Evolutionary conservation across 2,797 vertebrate genomes (phyloP).

Genomic region (Hyperoplus immaculatus): DNA sequence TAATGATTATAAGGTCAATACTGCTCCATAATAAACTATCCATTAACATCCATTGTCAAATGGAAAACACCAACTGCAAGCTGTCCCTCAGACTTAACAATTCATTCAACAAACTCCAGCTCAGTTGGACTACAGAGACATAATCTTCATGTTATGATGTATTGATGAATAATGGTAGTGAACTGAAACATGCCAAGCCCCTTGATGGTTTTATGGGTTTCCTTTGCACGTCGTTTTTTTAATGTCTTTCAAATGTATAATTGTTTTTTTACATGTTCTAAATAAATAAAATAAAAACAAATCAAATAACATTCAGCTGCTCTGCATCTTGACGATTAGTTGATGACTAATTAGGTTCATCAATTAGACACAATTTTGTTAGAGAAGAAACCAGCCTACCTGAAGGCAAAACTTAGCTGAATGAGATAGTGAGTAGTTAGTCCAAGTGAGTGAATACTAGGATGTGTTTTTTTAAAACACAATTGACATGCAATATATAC

Average conservation of each 20-base stretch:
- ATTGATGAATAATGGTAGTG: too few species aligned
- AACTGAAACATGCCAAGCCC: too few species aligned
- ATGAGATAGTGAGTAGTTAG: slow-evolving; percentile 8
- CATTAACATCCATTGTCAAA: neutral
- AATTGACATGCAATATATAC: neutral
- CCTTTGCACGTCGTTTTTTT: too few species aligned
- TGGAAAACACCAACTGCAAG: neutral
- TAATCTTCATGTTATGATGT: too few species aligned
- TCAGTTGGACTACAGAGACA: slow-evolving; percentile 12
- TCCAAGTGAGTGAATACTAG: neutral
- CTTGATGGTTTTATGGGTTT: too few species aligned
- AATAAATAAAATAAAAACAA: too few species aligned
- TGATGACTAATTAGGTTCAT: neutral
- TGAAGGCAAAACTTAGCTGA: neutral
- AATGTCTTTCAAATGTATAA: too few species aligned
- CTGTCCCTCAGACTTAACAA: slow-evolving; percentile 22
- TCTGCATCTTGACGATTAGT: neutral
- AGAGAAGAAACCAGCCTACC: neutral
- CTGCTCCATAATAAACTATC: neutral
- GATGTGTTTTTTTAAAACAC: too few species aligned
- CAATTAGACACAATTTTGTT: neutral
- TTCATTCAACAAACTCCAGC: slow-evolving; percentile 29
- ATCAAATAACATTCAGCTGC: neutral
- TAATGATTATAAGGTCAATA: neutral
- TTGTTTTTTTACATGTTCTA: too few species aligned